Evolutionary conservation across 2,888 invertebrate genomes (phyloP).

Genomic region (Agrotis puta): DNA sequence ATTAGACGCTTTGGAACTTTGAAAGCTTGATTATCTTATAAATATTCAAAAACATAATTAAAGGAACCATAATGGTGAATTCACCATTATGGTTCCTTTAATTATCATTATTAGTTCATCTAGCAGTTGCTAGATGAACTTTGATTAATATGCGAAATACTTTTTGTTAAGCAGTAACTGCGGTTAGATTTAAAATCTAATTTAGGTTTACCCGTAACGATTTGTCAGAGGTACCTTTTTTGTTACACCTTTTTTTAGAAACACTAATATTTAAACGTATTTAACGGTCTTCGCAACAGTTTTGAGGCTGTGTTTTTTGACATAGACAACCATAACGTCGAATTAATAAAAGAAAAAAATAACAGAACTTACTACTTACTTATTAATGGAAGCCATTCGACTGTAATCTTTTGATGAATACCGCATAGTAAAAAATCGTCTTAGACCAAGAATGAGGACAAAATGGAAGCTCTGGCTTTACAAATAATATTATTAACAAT

Average conservation of each 20-base stretch:
- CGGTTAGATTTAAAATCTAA: slow-evolving; percentile 16
- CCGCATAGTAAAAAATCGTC: slow-evolving; percentile 29
- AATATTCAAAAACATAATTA: neutral
- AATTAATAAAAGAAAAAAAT: slow-evolving; percentile 43
- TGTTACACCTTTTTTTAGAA: slow-evolving; percentile 14
- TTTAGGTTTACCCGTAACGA: neutral
- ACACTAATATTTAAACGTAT: slow-evolving; percentile 12
- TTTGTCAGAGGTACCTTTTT: slow-evolving; percentile 13
- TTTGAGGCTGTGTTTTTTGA: slow-evolving; percentile 14
- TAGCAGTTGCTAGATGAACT: neutral
- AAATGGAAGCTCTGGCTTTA: slow-evolving; percentile 20
- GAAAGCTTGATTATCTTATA: neutral
- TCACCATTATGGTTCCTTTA: too few relatives aligned
- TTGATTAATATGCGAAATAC: neutral
- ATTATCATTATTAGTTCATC: too few relatives aligned
- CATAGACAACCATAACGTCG: slow-evolving; percentile 14
- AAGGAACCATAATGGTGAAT: neutral
- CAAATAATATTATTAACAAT: neutral
- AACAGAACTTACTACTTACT: slow-evolving; percentile 44
- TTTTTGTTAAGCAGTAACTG: neutral
- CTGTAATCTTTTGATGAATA: slow-evolving; percentile 58
- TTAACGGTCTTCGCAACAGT: slow-evolving; percentile 36
- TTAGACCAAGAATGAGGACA: slow-evolving; percentile 13
- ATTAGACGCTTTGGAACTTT: slow-evolving; percentile 5
- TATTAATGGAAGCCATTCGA: slow-evolving; percentile 42